Base-by-base conservation (phyloP, 2,888 invertebrate species). In the Lasioglossum marginatum region DNA sequence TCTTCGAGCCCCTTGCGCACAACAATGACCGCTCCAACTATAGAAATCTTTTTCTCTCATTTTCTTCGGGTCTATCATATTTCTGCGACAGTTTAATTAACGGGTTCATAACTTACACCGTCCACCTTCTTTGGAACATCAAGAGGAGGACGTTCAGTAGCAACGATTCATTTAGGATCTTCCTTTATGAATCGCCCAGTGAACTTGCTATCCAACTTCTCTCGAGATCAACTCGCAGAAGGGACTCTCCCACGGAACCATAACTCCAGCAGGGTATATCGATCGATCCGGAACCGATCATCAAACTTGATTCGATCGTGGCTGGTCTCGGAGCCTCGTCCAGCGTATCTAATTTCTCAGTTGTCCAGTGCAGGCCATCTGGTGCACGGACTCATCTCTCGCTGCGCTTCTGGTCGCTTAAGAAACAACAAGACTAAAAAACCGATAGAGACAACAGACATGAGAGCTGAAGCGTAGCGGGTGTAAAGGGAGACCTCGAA, bases 1-100 rank as follows among this genome's bases (percentile, higher is more conserved):
- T 90, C 90, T 87, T 88, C 88, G 85, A 87, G 34, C 82, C 84
- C 85, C 78, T 86, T 88, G 83, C 84, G 78, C 86, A 73, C 89
- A 89, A 90, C 90, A 89, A 90, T 90, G 86, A 87, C 86, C 74
- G 90, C 83, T 66, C 72, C 80, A 77, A 82, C n/a, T n/a, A n/a
- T n/a, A n/a, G n/a, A n/a, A n/a, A n/a, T 14, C 14, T 1, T 12
- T 60, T 60, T 27, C 60, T 27, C 60, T 12, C 4, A 14, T 27
- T 27, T 27, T 27, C 27, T 27, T 27, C 5, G n/a, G 4, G 12
- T 27, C 14, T n/a, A 43, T 37, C 43, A 16, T 63, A 27, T 73
- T 16, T 14, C 70, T 43, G 70, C 79, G 8, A 52, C 60, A 79
- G 45, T 83, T 82, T 68, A 80, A 48, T 48, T 23, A 23, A 48